Conservation (phyloP, 2,113 vertebrate genomes). For the Dromiciops gliroides region DNA sequence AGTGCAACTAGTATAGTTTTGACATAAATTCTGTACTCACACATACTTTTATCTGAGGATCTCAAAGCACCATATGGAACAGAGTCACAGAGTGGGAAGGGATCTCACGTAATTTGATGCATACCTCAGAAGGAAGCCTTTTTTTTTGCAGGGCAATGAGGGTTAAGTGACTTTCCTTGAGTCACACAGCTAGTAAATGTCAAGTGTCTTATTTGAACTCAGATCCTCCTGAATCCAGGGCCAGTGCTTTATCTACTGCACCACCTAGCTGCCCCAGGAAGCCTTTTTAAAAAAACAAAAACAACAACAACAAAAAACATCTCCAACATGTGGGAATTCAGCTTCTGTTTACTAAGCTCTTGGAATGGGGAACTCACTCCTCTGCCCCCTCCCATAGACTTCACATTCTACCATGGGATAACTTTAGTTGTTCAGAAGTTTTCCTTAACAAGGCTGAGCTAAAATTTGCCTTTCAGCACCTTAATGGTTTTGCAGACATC, state of each 20-base stretch:
- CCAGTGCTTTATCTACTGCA: no score
- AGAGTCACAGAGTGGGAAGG: neutral
- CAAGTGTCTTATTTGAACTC: no score
- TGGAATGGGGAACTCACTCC: neutral
- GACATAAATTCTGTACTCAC: neutral
- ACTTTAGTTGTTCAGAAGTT: neutral
- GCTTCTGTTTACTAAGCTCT: neutral
- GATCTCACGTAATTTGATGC: neutral
- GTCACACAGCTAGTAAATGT: no score
- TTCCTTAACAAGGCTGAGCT: neutral
- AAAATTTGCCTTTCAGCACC: neutral
- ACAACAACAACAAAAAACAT: no score
- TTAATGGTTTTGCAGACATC: conserved; percentile 10
- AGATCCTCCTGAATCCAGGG: no score
- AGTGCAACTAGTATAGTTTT: neutral
- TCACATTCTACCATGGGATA: neutral
- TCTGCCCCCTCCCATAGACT: neutral
- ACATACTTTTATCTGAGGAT: neutral
- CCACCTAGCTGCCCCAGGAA: no score
- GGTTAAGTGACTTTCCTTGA: no score
- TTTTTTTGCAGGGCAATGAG: no score
- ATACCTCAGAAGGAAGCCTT: neutral
- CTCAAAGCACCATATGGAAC: neutral
- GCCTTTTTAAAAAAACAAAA: no score
- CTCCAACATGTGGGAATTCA: neutral